These are phyloP conservation scores for Adoxophyes honmai DNA, from an alignment of 1,140 invertebrate species.

Conservation along the genomic window DNA sequence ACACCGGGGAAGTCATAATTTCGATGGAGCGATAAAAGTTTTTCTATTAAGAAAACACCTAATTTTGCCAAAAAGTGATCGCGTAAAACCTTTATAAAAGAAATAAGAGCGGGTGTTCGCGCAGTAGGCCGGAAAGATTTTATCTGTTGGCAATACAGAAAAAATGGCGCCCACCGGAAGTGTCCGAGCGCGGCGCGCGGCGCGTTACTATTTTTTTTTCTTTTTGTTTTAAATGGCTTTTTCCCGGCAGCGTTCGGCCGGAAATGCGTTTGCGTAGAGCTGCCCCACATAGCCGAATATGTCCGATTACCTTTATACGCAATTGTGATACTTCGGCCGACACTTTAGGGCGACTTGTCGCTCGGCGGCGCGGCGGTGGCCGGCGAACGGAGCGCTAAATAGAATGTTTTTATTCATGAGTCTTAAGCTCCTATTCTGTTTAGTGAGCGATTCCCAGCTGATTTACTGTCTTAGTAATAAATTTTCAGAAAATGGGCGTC, in stretches of 20 bases:
- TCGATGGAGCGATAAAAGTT: constrained; percentile 1
- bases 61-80: constrained; percentile 61
- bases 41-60: constrained; percentile 25
- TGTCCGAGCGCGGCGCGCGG: constrained; percentile 70
- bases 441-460: constrained; percentile 64
- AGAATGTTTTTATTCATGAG: constrained; percentile 76
- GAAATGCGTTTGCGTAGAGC: constrained; percentile 76
- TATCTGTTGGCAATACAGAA: constrained; percentile 77
- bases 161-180: constrained; percentile 77
- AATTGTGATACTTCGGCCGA: constrained; percentile 49
- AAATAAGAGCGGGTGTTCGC: constrained; percentile 67
- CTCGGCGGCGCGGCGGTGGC: constrained; percentile 8
- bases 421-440: constrained; percentile 61
- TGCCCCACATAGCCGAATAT: constrained; percentile 52
- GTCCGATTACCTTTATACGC: constrained; percentile 47
- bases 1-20: constrained; percentile 3
- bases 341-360: constrained; percentile 43
- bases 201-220: constrained; percentile 72
- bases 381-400: constrained; percentile 69
- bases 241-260: constrained; percentile 74
- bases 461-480: constrained; percentile 71
- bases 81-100: constrained; percentile 52
- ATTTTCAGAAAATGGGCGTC: constrained; percentile 55
- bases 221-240: constrained; percentile 77
- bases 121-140: constrained; percentile 76